Base-by-base conservation (phyloP, 2,888 invertebrate species). In the Allophyes oxyacanthae region DNA sequence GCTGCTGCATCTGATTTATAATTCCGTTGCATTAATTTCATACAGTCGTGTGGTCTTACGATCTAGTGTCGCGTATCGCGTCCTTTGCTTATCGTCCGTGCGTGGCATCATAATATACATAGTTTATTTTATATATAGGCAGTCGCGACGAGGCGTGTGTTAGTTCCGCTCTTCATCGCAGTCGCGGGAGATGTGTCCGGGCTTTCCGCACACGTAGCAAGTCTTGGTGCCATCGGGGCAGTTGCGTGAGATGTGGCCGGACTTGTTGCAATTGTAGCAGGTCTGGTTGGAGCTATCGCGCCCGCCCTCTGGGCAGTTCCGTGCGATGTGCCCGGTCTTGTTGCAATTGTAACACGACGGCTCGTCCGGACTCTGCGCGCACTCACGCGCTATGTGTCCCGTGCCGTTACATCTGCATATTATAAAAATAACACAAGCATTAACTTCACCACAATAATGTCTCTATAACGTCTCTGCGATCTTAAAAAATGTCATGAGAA, bases 291-390 rank as follows among this genome's bases (percentile, higher is more conserved):
- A 95, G 92, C 96, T 95, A 84, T 95, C 95, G 84, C 95, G 95
- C 72, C 95, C 95, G 79, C 95, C 95, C 90, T 97, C 97, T 55
- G 97, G 97, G 94, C 97, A 97, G 93, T 96, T 96, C 85, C 97
- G 96, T 63, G 97, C 98, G 88, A 98, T 97, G 95, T 98, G 98
- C 78, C 98, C 98, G 73, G 97, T 96, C 95, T 98, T 98, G 94
- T 97, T 97, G 95, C 98, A 99, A 94, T 97, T 98, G 96, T 98
- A 99, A 95, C 98, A 99, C 83, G 97, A 97, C 90, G 98, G 96
- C 91, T 95, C 96, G 85, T 96, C 96, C 69, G 96, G 96, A 82
- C 94, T 96, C 94, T 98, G 97, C 84, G 97, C 96, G 94, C 98
- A 98, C 94, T 98, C 98, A 88, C 98, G 97, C 81, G 98, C 98